Conservation (phyloP, 2,888 invertebrate species). For the Xylota segnis region DNA sequence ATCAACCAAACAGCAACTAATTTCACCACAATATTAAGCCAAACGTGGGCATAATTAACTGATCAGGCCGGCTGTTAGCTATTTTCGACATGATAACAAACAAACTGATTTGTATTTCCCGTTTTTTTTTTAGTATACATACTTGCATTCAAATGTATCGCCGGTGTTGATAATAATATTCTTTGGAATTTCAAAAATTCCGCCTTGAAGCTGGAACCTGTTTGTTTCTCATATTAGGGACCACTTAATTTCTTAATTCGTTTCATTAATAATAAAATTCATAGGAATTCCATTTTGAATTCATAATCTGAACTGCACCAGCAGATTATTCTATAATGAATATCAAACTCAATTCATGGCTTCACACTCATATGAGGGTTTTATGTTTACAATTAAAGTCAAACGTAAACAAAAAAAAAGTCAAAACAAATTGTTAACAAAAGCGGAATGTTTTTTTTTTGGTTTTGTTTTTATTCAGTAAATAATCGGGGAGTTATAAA, state of each 20-base stretch:
- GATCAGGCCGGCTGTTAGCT: slow-evolving; percentile 3
- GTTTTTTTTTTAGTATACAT: not conserved
- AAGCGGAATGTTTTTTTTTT: not conserved
- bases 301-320: not conserved
- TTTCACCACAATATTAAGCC: not conserved
- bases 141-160: slow-evolving; percentile 1
- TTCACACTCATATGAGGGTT: not conserved
- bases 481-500: slow-evolving; percentile 49
- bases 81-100: slow-evolving; percentile 1
- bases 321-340: not conserved
- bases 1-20: slow-evolving; percentile 1
- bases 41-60: slow-evolving; percentile 7
- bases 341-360: not conserved
- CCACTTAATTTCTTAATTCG: not conserved
- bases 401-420: not conserved
- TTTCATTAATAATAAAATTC: not conserved
- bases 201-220: not conserved
- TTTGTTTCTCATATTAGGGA: not conserved
- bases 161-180: not conserved
- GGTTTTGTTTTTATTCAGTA: slow-evolving; percentile 8
- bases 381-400: not conserved
- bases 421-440: not conserved
- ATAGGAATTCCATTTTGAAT: not conserved
- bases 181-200: not conserved
- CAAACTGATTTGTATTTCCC: slow-evolving; percentile 2